phyloP scores from a whole-genome alignment of 1,140 invertebrate species.

The Chironomus tepperi region DNA sequence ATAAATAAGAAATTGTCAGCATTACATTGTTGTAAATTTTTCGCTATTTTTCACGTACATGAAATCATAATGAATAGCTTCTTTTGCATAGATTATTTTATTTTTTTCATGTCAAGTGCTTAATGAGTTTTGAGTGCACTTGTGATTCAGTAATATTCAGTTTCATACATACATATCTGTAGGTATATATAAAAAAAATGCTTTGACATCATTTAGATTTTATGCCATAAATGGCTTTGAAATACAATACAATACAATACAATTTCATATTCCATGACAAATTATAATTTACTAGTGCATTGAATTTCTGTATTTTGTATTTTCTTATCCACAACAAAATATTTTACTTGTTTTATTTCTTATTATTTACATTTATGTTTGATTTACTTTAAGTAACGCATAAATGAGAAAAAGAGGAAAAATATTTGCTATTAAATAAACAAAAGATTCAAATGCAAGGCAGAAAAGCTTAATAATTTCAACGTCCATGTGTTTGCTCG shows the following conservation, averaged over 20 bases:
- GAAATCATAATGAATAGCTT: background rate
- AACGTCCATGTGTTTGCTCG: no score
- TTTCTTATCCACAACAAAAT: background rate
- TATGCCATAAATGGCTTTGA: conserved; percentile 2
- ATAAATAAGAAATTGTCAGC: background rate
- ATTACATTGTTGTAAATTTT: background rate
- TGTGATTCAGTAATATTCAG: background rate
- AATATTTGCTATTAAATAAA: background rate
- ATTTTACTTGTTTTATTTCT: no score
- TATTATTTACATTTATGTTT: background rate
- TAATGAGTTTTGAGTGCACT: background rate
- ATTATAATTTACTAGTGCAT: conserved; percentile 24
- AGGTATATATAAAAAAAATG: background rate
- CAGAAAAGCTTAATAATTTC: background rate
- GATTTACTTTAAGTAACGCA: background rate
- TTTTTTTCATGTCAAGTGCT: conserved; percentile 13
- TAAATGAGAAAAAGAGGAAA: background rate
- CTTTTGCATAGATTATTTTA: background rate
- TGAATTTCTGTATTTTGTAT: background rate
- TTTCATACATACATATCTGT: background rate
- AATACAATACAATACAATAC: background rate
- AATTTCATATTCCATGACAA: conserved; percentile 21
- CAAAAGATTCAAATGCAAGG: conserved; percentile 12
- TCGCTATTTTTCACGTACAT: background rate
- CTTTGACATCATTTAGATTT: conserved; percentile 9